Conservation (phyloP, 2,113 vertebrate species). For the Lates calcarifer region DNA sequence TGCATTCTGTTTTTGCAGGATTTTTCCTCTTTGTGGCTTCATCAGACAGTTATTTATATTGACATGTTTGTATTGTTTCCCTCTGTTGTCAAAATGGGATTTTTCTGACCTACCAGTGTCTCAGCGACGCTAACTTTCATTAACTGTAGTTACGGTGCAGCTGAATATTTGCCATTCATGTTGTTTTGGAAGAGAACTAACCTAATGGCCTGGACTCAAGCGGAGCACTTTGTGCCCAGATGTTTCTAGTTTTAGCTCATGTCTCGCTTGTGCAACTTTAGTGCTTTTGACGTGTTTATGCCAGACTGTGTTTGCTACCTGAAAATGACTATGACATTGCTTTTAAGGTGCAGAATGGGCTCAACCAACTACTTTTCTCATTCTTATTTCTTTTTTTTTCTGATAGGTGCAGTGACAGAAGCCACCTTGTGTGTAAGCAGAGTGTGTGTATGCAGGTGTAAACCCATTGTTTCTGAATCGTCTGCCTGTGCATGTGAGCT, state of each 20-base stretch:
- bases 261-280: background rate
- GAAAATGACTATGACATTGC: background rate
- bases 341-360: background rate
- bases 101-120: background rate
- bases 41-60: background rate
- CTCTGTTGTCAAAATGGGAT: background rate
- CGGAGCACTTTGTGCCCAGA: background rate
- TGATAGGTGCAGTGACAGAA: slow-evolving; percentile 26
- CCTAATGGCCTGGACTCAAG: no score
- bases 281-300: background rate
- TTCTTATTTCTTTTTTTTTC: background rate
- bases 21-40: background rate
- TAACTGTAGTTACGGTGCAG: background rate
- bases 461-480: background rate
- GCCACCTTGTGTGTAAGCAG: slow-evolving; percentile 8
- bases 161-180: background rate
- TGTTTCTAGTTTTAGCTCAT: slow-evolving; percentile 17
- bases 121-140: background rate
- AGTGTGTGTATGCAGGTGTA: background rate
- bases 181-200: background rate
- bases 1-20: background rate
- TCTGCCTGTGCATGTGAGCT: slow-evolving; percentile 3
- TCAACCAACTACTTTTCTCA: background rate
- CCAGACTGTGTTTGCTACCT: background rate
- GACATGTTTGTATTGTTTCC: background rate